These are phyloP conservation scores for Drosophila sp. DNA, from an alignment of 1,140 invertebrate species.

Conservation along the genomic window DNA sequence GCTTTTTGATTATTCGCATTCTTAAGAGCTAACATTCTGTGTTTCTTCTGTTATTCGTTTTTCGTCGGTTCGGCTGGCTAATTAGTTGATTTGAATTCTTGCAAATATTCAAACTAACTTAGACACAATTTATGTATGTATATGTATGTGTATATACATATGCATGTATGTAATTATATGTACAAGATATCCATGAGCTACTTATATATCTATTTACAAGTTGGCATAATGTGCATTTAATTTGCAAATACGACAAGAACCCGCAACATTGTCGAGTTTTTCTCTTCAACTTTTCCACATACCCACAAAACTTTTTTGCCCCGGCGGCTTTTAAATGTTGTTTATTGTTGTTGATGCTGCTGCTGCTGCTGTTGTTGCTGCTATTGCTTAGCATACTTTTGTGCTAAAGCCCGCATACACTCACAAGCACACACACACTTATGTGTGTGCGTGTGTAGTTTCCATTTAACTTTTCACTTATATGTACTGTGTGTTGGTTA, in stretches of 20 bases:
- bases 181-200: slow-evolving; percentile 12
- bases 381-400: slow-evolving; percentile 55
- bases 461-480: slow-evolving; percentile 78
- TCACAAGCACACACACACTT: too few species aligned
- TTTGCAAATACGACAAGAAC: slow-evolving; percentile 65
- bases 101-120: slow-evolving; percentile 18
- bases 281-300: slow-evolving; percentile 50
- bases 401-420: slow-evolving; percentile 43
- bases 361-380: slow-evolving; percentile 27
- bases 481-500: slow-evolving; percentile 46
- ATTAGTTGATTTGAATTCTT: slow-evolving; percentile 44
- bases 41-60: slow-evolving; percentile 19
- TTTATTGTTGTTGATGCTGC: slow-evolving; percentile 67
- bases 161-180: background rate
- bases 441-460: slow-evolving; percentile 46
- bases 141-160: slow-evolving; percentile 17
- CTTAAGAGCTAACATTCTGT: slow-evolving; percentile 52
- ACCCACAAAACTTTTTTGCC: slow-evolving; percentile 30
- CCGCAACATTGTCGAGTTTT: slow-evolving; percentile 53
- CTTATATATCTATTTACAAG: slow-evolving; percentile 73
- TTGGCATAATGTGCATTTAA: slow-evolving; percentile 77
- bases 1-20: slow-evolving; percentile 79
- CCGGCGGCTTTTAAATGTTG: slow-evolving; percentile 76
- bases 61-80: slow-evolving; percentile 50
- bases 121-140: slow-evolving; percentile 26